phyloP scores from a whole-genome alignment of 2,888 invertebrate species.

The Archips xylosteana region DNA sequence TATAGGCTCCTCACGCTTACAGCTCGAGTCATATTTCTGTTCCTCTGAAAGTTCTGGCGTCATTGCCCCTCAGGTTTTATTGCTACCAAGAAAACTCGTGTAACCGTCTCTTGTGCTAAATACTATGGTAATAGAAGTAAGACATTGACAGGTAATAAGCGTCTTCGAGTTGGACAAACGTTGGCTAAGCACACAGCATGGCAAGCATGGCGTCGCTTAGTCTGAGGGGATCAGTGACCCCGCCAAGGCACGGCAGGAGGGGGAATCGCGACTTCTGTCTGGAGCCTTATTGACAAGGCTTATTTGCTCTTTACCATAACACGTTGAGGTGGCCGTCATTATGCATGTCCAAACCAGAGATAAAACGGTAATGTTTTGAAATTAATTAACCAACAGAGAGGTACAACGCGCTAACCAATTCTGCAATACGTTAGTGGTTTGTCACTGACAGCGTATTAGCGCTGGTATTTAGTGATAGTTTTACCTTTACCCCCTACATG shows the following conservation, averaged over 20 bases:
- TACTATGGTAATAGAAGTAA: neutral
- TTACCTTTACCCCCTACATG: too few relatives aligned
- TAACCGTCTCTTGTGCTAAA: too few relatives aligned
- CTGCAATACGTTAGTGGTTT: too few relatives aligned
- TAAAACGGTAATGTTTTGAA: neutral
- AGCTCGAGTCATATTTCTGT: too few relatives aligned
- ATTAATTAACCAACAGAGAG: neutral
- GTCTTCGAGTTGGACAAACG: constrained; percentile 44
- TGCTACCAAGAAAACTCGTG: too few relatives aligned
- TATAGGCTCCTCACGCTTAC: too few relatives aligned
- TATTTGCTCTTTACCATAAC: constrained; percentile 25
- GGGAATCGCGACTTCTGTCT: constrained; percentile 36
- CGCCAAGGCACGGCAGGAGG: constrained; percentile 57
- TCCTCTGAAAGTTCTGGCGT: too few relatives aligned
- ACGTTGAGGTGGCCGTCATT: neutral
- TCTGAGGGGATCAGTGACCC: constrained; percentile 71
- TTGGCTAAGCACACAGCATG: constrained; percentile 41
- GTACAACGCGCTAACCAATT: too few relatives aligned
- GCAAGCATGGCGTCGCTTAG: constrained; percentile 60
- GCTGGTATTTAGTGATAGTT: too few relatives aligned
- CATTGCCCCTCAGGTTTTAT: too few relatives aligned
- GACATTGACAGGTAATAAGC: constrained; percentile 14
- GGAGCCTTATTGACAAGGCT: constrained; percentile 36
- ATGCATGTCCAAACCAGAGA: neutral
- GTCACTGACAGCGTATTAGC: too few relatives aligned